A percentile compares a stretch with the other conserved stretches of the same genome.
Evolutionary conservation across 1,140 invertebrate species (phyloP).

Genomic region (Drosophila leontia): DNA sequence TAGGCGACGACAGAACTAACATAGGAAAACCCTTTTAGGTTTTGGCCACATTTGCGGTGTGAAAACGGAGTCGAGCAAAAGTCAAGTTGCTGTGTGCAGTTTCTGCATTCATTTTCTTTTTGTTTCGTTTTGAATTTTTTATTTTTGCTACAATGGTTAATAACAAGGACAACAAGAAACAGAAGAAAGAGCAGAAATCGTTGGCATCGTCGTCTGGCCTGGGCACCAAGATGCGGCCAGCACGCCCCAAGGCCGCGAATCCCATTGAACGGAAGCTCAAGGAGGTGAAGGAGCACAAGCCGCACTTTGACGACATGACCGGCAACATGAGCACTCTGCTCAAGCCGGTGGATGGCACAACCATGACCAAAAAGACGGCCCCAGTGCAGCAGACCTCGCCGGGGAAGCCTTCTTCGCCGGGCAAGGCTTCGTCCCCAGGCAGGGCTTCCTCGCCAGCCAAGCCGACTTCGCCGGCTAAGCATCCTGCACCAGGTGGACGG

Average conservation of each 20-base stretch:
- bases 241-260: neutral
- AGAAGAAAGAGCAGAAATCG: neutral
- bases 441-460: neutral
- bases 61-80: neutral
- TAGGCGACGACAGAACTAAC: too few relatives aligned
- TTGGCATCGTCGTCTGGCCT: neutral
- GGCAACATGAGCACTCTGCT: neutral
- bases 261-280: neutral
- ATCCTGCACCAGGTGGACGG: too few relatives aligned
- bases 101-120: too few relatives aligned
- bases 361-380: neutral
- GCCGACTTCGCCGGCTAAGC: neutral
- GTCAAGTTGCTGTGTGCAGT: too few relatives aligned
- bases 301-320: constrained; percentile 1
- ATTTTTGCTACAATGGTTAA: too few relatives aligned
- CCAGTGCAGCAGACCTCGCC: neutral
- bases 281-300: constrained; percentile 3
- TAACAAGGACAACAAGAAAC: neutral
- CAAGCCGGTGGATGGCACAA: neutral
- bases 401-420: neutral
- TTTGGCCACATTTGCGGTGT: neutral
- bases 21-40: too few relatives aligned
- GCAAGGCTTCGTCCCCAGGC: neutral
- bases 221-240: neutral
- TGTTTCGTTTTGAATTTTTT: too few relatives aligned